Evolutionary conservation across 2,888 invertebrate genomes (phyloP).

Genomic region (Gortyna flavago): DNA sequence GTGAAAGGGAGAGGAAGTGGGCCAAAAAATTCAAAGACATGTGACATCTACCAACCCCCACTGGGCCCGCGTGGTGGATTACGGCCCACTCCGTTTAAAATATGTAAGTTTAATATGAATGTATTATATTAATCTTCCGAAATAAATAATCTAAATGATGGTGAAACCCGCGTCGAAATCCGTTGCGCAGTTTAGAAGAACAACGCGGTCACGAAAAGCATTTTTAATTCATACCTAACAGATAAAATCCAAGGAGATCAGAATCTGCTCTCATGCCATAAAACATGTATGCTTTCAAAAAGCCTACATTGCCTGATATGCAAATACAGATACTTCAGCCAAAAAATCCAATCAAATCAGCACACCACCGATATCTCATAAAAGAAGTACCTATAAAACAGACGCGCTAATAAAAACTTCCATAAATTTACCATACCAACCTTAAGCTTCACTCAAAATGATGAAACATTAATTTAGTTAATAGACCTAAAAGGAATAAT

Average conservation of each 20-base stretch:
- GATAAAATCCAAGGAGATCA: background rate
- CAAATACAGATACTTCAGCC: background rate
- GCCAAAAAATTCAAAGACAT: background rate
- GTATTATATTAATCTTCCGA: too few species aligned
- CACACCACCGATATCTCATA: constrained; percentile 37
- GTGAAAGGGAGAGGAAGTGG: too few species aligned
- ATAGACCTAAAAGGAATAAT: constrained; percentile 60
- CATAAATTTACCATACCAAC: constrained; percentile 58
- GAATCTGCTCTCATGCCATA: background rate
- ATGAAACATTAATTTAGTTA: constrained; percentile 70
- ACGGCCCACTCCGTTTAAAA: too few species aligned
- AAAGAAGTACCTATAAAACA: constrained; percentile 33
- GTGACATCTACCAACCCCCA: background rate
- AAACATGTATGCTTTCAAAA: background rate
- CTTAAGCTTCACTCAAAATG: constrained; percentile 65
- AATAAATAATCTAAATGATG: too few species aligned
- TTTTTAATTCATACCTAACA: too few species aligned
- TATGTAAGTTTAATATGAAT: too few species aligned
- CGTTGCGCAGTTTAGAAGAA: too few species aligned
- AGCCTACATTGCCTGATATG: background rate
- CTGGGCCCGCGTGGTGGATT: background rate
- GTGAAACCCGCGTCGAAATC: too few species aligned
- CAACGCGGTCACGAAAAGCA: too few species aligned
- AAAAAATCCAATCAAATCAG: constrained; percentile 24
- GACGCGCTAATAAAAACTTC: constrained; percentile 47